Evolutionary conservation across 1,140 invertebrate species (phyloP).

Genomic region (Trialeurodes vaporariorum): DNA sequence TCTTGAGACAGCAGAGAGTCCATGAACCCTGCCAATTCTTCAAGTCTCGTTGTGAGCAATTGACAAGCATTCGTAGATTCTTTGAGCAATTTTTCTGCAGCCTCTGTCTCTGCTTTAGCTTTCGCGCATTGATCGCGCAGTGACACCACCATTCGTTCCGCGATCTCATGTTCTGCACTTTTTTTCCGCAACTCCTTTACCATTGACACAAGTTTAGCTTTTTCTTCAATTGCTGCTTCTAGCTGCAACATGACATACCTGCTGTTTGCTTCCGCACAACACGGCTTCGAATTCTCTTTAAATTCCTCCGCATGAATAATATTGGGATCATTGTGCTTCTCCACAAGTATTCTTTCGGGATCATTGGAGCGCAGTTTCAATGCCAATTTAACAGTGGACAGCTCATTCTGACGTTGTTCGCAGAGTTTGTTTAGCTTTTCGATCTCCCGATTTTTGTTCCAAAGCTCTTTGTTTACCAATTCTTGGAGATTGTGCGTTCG

Average conservation of each 20-base stretch:
- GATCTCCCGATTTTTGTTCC: constrained; percentile 57
- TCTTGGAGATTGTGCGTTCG: constrained; percentile 47
- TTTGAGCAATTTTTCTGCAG: constrained; percentile 38
- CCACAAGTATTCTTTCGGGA: constrained; percentile 1
- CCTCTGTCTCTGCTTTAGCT: constrained; percentile 33
- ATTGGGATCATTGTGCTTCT: background rate
- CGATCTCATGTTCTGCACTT: background rate
- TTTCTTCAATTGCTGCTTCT: background rate
- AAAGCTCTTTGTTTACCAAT: constrained; percentile 52
- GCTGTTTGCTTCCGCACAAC: no score
- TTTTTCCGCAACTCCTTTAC: no score
- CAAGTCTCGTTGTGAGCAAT: constrained; percentile 47
- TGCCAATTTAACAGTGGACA: background rate
- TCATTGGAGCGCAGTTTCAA: background rate
- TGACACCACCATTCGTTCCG: constrained; percentile 9
- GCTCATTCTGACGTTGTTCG: constrained; percentile 30
- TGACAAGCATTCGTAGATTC: constrained; percentile 52
- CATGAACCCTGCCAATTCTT: constrained; percentile 56
- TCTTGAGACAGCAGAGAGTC: constrained; percentile 55
- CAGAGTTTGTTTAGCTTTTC: constrained; percentile 41
- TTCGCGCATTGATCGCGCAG: constrained; percentile 26
- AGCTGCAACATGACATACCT: no score
- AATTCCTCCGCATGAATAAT: no score
- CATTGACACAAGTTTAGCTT: background rate
- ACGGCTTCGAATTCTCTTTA: no score